Base-by-base conservation (phyloP, 2,113 vertebrate genomes). In the Empidonax traillii region DNA sequence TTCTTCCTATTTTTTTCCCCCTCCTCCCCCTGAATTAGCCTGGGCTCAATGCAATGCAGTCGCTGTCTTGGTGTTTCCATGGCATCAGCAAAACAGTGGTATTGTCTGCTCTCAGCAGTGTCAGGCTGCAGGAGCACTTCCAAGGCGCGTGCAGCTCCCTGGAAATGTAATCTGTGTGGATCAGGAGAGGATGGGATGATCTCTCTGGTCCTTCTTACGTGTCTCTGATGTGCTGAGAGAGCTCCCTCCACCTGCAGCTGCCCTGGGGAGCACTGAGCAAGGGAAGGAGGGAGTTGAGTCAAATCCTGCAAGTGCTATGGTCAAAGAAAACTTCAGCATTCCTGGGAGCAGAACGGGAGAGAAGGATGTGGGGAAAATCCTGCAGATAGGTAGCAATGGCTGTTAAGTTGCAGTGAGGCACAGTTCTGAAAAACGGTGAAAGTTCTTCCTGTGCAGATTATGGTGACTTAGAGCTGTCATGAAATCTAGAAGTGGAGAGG, bases 81-180 rank as follows among this genome's bases (percentile, higher is more conserved):
- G 92, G 96, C 90, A 96, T 94, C 94, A 95, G 85, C 87, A 95
- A 97, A 97, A 90, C 93, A 92, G 87, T 71, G 88, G 89, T 67
- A 85, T 95, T 96, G 92, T 95, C 90, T 94, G 20, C 43, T 78
- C 6, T 1, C 93, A 88, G 91, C 94, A 77, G 85, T 55, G 63
- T 95, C 90, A 78, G 91, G 87, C 95, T 90, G 79, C 44, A 55
- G 67, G 69, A 91, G 90, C 63, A 27, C n/a, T 67, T 96, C 85
- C 93, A 90, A 84, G 90, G 59, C 10, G 9, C 2, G 19, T 56
- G 66, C 69, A 72, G 94, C 89, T 88, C 85, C 84, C 92, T 52
- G 68, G 88, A 92, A 92, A 65, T 72, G 72, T 72, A 44, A 67
- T 96, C 79, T 68, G 5, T 76, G 82, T 1, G 2, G 51, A 67